phyloP scores from a whole-genome alignment of 1,140 invertebrate genomes.

The Camponotus pennsylvanicus region DNA sequence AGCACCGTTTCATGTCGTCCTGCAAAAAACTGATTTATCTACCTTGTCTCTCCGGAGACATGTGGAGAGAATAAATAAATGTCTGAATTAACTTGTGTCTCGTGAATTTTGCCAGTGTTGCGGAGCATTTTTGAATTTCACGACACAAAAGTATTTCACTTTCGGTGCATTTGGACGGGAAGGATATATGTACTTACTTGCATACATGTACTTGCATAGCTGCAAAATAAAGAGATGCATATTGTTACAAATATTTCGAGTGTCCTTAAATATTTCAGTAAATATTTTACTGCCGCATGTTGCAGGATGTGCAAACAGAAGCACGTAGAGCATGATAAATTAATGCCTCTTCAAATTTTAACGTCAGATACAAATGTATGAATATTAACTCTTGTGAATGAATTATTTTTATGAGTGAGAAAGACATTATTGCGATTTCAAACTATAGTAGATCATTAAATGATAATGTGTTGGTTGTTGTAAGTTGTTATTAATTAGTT shows the following conservation, averaged over 20 bases:
- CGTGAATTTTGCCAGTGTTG: constrained; percentile 20
- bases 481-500: neutral
- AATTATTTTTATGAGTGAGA: neutral
- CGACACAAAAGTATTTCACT: constrained; percentile 31
- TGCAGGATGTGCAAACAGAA: neutral
- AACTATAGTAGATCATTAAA: neutral
- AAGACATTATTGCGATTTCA: neutral
- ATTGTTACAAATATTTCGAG: constrained; percentile 1
- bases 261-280: constrained; percentile 24
- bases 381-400: neutral
- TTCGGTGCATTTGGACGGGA: neutral
- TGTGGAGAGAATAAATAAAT: constrained; percentile 54
- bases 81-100: constrained; percentile 36
- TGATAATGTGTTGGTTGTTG: neutral
- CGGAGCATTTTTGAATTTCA: constrained; percentile 39
- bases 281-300: neutral
- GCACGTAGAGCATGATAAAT: neutral
- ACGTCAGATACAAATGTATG: neutral
- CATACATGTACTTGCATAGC: neutral
- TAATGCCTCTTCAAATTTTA: constrained; percentile 27
- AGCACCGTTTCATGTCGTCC: neutral
- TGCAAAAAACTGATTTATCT: constrained; percentile 40
- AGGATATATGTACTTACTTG: neutral
- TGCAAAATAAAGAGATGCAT: neutral
- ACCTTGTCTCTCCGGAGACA: neutral